Evolutionary conservation across 2,113 vertebrate genomes (phyloP).

Genomic region (Natator depressus): DNA sequence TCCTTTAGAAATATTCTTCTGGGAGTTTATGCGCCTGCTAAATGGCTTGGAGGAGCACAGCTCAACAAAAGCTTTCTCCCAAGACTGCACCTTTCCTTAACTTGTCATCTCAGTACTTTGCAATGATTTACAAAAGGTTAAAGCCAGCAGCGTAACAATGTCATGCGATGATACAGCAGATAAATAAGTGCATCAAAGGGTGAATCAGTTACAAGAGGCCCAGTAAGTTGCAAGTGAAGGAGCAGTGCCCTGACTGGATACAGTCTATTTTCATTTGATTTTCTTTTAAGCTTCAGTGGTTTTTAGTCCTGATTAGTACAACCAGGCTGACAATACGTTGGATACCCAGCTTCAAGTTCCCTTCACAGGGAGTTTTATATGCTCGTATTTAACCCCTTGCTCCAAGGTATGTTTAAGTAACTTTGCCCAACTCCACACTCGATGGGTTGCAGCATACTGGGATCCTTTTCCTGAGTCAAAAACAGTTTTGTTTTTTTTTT

Average conservation of each 20-base stretch:
- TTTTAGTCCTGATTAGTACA: accelerated
- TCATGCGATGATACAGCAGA: not conserved
- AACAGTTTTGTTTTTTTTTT: not conserved
- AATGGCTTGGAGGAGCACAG: not conserved
- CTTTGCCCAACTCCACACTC: not conserved
- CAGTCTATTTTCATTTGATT: not conserved
- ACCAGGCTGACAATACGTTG: accelerated
- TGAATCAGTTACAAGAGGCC: not conserved
- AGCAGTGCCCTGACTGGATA: not conserved
- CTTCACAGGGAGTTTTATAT: not conserved
- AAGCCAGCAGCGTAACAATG: not conserved
- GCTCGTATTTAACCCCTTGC: not conserved
- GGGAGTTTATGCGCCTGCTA: not conserved
- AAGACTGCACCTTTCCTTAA: accelerated
- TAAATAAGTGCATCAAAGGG: too few species aligned
- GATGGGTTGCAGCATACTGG: not conserved
- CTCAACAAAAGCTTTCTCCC: not conserved
- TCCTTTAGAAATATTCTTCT: not conserved
- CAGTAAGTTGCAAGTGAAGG: not conserved
- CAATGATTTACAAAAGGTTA: not conserved
- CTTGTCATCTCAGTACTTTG: not conserved
- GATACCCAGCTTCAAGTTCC: not conserved
- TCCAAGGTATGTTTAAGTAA: not conserved
- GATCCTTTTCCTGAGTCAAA: slow-evolving; percentile 12
- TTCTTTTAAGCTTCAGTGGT: not conserved